Evolutionary conservation across 92 coral and sea anemone genomes (phyloP), one percentile per base, ranked within the genome.

Genomic region (Porites rus): DNA sequence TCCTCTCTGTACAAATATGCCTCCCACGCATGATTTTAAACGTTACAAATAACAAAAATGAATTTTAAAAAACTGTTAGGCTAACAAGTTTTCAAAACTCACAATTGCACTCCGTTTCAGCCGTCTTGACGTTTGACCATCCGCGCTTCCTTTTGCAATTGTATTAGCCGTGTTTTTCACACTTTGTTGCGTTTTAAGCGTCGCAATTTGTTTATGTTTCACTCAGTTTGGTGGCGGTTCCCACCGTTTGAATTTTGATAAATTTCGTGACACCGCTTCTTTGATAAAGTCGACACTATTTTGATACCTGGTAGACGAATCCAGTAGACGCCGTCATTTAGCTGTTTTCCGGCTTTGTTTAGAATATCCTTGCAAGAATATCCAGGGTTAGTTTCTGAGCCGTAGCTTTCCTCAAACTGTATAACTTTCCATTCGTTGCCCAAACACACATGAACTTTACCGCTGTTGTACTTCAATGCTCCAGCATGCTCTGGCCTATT

Each of bases 301-400:
- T 56, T 10, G 1, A 56, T 10, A 56, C 61, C 61, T 56, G 11
- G 61, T 10, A 78, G 62, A 38, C 12, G 72, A 20, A 78, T 50
- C 73, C 83, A 78, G 83, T 18, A 78, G 8, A 78, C 73, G n/a
- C 83, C 73, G 64, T 78, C 69, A 5, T 22, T 65, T 3, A 78
- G 72, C 46, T 65, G 60, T 19, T 21, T 1, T 46, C 73, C 60
- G 5, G 72, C 43, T 78, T 51, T 65, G 20, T 38, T 13, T 14
- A 31, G 13, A 25, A 78, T 78, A 18, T 78, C 83, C 52, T 65
- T 12, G 69, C 83, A 78, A 11, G 83, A 78, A n/a, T 6, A 20
- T 46, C 72, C 83, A 10, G 83, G 83, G 59, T 78, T 78, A 20
- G 7, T 19, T 46, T 65, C 38, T 6, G 61, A 64, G 19, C 83